Evolutionary conservation across 1,140 invertebrate species (phyloP).

Genomic region (Proctacanthus coquilletti): DNA sequence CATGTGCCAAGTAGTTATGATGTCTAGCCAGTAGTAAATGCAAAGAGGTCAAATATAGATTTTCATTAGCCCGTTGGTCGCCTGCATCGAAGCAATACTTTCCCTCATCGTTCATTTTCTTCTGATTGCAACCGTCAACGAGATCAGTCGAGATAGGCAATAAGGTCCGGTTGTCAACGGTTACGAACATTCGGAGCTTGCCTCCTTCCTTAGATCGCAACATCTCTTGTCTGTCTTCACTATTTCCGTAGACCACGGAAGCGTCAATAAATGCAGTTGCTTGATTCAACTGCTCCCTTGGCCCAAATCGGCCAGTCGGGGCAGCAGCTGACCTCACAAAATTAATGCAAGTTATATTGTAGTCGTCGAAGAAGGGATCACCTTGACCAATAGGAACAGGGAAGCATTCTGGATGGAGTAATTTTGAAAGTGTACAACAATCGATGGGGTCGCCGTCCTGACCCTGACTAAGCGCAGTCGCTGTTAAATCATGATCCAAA

Average conservation of each 20-base stretch:
- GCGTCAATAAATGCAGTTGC: slow-evolving; percentile 82
- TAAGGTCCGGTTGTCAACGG: slow-evolving; percentile 44
- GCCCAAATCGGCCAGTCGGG: slow-evolving; percentile 67
- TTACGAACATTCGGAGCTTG: slow-evolving; percentile 43
- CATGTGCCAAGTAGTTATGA: slow-evolving; percentile 61
- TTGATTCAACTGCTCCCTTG: slow-evolving; percentile 79
- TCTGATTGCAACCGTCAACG: slow-evolving; percentile 58
- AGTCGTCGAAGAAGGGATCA: slow-evolving; percentile 50
- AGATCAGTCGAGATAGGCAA: slow-evolving; percentile 54
- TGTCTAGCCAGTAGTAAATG: slow-evolving; percentile 64
- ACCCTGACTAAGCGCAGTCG: slow-evolving; percentile 58
- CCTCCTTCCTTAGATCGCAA: slow-evolving; percentile 43
- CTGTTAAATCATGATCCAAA: slow-evolving; percentile 86
- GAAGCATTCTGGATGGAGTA: slow-evolving; percentile 63
- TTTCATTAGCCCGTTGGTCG: slow-evolving; percentile 64
- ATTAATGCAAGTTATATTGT: slow-evolving; percentile 61
- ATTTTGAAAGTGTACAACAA: slow-evolving; percentile 14
- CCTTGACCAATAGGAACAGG: slow-evolving; percentile 48
- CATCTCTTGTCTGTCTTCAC: slow-evolving; percentile 28
- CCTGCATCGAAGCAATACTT: slow-evolving; percentile 66
- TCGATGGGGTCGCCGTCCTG: slow-evolving; percentile 27
- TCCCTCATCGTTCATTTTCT: slow-evolving; percentile 43
- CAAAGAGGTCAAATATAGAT: slow-evolving; percentile 68
- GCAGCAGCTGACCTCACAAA: slow-evolving; percentile 72
- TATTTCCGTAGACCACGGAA: slow-evolving; percentile 68